These are phyloP conservation scores for Anorthoa munda DNA, from an alignment of 2,888 invertebrate genomes.

Conservation along the genomic window DNA sequence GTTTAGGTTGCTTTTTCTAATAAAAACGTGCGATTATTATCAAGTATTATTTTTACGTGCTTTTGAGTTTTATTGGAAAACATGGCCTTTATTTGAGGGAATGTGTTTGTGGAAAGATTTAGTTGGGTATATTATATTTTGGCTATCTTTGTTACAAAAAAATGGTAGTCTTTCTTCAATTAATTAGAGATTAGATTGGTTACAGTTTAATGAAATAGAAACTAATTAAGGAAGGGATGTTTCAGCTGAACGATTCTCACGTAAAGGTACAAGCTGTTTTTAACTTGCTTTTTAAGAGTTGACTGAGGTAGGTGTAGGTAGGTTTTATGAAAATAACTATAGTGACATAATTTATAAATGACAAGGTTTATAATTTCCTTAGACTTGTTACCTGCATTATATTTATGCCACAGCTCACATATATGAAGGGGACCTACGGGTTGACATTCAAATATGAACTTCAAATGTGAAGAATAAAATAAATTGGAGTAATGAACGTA, in stretches of 20 bases:
- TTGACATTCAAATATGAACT: neutral
- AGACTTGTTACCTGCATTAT: neutral
- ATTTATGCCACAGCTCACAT: neutral
- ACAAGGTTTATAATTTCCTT: neutral
- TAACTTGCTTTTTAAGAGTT: no score
- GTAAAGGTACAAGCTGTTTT: constrained; percentile 5
- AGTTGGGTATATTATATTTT: neutral
- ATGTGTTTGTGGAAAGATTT: constrained; percentile 7
- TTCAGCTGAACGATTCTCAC: neutral
- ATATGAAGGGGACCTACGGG: neutral
- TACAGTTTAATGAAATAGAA: neutral
- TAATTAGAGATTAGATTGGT: neutral
- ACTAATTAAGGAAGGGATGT: neutral
- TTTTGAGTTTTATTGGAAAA: constrained; percentile 10
- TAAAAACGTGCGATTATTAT: constrained; percentile 42
- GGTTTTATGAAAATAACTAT: no score
- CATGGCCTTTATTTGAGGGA: neutral
- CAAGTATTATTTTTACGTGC: constrained; percentile 22
- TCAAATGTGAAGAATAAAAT: neutral
- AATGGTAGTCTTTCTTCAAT: no score
- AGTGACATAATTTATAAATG: neutral
- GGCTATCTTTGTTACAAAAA: neutral
- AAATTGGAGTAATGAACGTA: constrained; percentile 12
- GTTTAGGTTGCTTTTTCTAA: constrained; percentile 41
- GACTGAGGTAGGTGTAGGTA: neutral